Evolutionary conservation across 2,113 vertebrate species (phyloP).

Genomic region (Tretioscincus oriximinensis): DNA sequence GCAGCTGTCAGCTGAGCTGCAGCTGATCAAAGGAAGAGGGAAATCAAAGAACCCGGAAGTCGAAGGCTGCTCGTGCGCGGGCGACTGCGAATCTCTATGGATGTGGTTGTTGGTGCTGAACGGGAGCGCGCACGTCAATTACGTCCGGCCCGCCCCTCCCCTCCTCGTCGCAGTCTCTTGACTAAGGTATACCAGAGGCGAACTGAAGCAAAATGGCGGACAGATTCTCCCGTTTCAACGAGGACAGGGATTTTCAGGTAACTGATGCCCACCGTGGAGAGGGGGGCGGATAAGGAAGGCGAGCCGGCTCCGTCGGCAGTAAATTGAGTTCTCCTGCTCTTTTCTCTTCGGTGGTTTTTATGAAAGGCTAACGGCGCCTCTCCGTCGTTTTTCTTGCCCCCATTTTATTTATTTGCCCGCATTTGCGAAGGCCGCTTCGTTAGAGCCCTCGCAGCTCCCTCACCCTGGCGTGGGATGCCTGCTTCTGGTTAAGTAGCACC

Average conservation of each 20-base stretch:
- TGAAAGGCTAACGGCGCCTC: background rate
- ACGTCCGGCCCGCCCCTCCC: constrained; percentile 8
- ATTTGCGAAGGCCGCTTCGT: no score
- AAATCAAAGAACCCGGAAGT: background rate
- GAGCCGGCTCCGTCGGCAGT: no score
- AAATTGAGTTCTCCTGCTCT: background rate
- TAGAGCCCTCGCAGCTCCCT: no score
- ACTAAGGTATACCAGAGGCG: constrained; percentile 42
- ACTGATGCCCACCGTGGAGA: constrained; percentile 22
- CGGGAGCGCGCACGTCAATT: background rate
- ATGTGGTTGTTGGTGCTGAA: background rate
- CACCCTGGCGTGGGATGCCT: no score
- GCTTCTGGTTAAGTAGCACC: no score
- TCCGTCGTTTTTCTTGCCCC: no score
- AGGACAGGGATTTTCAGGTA: constrained; percentile 98
- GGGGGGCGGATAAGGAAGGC: background rate
- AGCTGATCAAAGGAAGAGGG: background rate
- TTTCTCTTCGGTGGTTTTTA: background rate
- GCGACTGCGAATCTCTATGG: background rate
- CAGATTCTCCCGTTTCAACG: constrained; percentile 98
- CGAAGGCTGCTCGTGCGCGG: no score
- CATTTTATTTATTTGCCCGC: no score
- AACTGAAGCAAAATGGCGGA: constrained; percentile 88
- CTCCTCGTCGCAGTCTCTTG: constrained; percentile 25
- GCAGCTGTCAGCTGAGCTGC: no score